phyloP scores from a whole-genome alignment of 2,888 invertebrate genomes.

The Artemia sp. region DNA sequence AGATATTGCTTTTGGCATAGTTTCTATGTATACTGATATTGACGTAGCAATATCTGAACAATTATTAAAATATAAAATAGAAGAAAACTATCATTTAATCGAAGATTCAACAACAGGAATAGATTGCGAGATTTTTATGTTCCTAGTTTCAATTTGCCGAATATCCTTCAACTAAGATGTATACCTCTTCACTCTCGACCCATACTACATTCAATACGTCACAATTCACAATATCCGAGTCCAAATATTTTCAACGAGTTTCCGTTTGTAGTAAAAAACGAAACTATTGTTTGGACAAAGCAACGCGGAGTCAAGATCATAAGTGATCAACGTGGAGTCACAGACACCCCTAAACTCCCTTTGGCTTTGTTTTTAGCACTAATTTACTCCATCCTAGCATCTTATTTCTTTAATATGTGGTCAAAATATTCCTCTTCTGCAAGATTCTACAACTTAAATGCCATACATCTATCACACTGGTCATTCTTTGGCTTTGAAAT shows the following conservation, averaged over 20 bases:
- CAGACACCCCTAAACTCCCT: constrained; percentile 7
- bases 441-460: constrained; percentile 6
- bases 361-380: background rate
- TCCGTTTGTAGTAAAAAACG: constrained; percentile 13
- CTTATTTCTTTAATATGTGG: constrained; percentile 3
- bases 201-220: too few species aligned
- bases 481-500: background rate
- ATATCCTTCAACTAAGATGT: too few species aligned
- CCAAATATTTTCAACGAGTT: constrained; percentile 7
- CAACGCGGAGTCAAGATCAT: constrained; percentile 7
- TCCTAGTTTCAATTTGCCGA: too few species aligned
- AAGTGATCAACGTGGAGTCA: background rate
- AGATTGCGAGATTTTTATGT: too few species aligned
- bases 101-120: too few species aligned
- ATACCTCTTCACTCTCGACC: too few species aligned
- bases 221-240: background rate
- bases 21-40: too few species aligned
- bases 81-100: too few species aligned
- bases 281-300: constrained; percentile 6
- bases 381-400: constrained; percentile 2
- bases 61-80: too few species aligned
- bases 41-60: too few species aligned
- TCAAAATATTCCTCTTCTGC: background rate
- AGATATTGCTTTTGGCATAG: too few species aligned
- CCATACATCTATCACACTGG: background rate